phyloP scores from a whole-genome alignment of 2,113 vertebrate genomes.

The Dinomys branickii region DNA sequence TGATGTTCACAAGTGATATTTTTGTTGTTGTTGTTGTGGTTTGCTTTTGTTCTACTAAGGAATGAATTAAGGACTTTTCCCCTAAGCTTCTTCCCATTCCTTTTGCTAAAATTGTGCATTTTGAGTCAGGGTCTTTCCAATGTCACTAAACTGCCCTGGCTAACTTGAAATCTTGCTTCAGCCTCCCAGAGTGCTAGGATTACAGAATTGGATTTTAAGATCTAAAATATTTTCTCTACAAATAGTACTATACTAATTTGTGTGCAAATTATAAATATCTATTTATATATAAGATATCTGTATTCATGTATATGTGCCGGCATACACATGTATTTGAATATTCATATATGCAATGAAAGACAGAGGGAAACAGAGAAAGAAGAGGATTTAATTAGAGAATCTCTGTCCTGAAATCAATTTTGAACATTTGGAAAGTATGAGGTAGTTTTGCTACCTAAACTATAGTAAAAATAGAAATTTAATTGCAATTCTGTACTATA shows the following conservation, averaged over 20 bases:
- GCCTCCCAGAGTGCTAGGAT: neutral
- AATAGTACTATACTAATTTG: neutral
- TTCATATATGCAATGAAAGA: no score
- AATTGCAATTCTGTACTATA: neutral
- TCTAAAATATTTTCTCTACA: neutral
- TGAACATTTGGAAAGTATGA: neutral
- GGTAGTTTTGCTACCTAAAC: neutral
- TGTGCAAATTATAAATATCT: neutral
- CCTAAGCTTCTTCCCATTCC: neutral
- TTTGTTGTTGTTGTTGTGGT: neutral
- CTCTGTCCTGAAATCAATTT: neutral
- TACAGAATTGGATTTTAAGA: neutral
- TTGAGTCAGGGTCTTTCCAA: neutral
- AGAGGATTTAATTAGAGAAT: neutral
- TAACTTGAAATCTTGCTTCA: neutral
- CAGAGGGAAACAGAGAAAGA: neutral
- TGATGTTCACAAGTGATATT: neutral
- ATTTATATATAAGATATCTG: neutral
- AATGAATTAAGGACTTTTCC: neutral
- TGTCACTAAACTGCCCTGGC: neutral
- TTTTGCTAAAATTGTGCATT: neutral
- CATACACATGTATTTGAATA: neutral
- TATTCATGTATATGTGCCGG: neutral
- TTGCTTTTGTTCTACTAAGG: neutral
- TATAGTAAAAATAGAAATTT: conserved; percentile 28